Percentiles rank a stretch among this genome's conserved stretches.
Conservation (phyloP, 2,888 invertebrate genomes). For the Sminthurinus aureus region DNA sequence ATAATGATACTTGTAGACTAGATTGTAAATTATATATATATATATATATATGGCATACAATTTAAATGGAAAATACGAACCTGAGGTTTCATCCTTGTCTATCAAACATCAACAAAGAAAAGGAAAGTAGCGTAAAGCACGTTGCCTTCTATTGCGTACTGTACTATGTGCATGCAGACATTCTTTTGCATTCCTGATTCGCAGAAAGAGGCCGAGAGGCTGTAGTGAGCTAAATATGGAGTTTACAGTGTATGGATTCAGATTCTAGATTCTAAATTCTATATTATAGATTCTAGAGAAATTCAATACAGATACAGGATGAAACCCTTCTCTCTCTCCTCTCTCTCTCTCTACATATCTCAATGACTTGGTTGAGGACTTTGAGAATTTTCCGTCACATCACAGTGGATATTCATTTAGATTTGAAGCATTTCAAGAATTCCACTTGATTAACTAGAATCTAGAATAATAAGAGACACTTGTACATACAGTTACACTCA, state of each 20-base stretch:
- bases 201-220: background rate
- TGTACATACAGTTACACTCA: background rate
- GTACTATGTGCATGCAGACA: background rate
- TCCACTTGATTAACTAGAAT: conserved; percentile 51
- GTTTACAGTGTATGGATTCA: no score
- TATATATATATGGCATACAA: no score
- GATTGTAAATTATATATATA: no score
- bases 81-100: background rate
- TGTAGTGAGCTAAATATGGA: background rate
- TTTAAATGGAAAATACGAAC: background rate
- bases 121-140: no score
- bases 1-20: no score
- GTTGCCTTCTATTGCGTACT: background rate
- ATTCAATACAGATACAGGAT: no score
- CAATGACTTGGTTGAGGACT: background rate
- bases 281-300: no score
- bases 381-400: background rate
- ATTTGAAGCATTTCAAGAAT: conserved; percentile 50
- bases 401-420: conserved; percentile 37
- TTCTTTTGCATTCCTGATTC: background rate
- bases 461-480: conserved; percentile 36
- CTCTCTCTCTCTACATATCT: background rate
- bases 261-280: no score
- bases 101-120: background rate
- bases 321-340: background rate